These are phyloP conservation scores for Pediacus dermestoides DNA, from an alignment of 2,888 invertebrate species.

Conservation along the genomic window DNA sequence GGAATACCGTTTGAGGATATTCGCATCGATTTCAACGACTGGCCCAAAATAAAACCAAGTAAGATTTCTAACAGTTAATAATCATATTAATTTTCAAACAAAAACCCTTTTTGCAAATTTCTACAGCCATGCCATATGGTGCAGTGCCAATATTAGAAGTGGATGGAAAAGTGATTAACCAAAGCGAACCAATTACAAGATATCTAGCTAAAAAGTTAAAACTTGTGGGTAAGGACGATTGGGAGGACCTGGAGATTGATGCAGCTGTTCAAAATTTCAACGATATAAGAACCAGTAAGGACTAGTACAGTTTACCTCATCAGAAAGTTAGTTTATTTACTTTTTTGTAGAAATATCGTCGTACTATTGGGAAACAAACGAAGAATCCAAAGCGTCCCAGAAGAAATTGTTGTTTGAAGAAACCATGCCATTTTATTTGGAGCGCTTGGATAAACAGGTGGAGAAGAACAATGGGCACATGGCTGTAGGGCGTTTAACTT, in stretches of 20 bases:
- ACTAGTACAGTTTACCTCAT: no score
- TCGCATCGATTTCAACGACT: constrained; percentile 48
- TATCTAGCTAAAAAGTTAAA: constrained; percentile 61
- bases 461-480: constrained; percentile 58
- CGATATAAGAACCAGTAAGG: constrained; percentile 59
- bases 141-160: constrained; percentile 62
- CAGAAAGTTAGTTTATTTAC: no score
- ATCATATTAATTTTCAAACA: no score
- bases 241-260: constrained; percentile 62
- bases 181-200: constrained; percentile 59
- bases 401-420: constrained; percentile 38
- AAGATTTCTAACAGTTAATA: no score
- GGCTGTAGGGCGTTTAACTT: constrained; percentile 53
- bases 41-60: constrained; percentile 41
- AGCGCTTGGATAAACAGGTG: constrained; percentile 40
- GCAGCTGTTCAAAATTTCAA: constrained; percentile 58
- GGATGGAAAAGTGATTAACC: constrained; percentile 61
- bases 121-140: constrained; percentile 57
- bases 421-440: constrained; percentile 1
- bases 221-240: constrained; percentile 55
- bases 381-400: no score
- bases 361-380: no score
- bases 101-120: no score
- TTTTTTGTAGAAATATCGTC: no score
- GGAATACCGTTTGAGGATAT: constrained; percentile 60